Percentiles rank a stretch among this genome's conserved stretches.
Evolutionary conservation across 2,797 vertebrate species (phyloP).

Genomic region (Ciconia nigra): DNA sequence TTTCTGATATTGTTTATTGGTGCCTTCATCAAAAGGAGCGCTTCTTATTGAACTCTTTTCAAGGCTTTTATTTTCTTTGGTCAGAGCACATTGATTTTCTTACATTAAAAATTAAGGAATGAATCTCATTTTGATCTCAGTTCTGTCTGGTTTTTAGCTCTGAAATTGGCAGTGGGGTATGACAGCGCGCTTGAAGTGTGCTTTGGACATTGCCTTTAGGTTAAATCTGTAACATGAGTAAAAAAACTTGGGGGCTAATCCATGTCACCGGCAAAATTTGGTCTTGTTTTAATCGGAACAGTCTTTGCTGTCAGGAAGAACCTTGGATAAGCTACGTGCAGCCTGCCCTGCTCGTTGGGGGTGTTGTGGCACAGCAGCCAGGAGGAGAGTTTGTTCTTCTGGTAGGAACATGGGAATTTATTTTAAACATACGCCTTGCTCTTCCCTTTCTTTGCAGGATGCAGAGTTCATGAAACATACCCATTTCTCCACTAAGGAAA

Average conservation of each 20-base stretch:
- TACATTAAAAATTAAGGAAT: neutral
- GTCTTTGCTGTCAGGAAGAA: neutral
- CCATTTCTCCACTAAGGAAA: neutral
- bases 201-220: neutral
- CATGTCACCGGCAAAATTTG: neutral
- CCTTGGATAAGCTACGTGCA: rapidly evolving
- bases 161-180: neutral
- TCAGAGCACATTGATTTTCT: neutral
- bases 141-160: neutral
- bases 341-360: neutral
- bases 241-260: neutral
- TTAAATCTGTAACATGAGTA: neutral
- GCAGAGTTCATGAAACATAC: neutral
- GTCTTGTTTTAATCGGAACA: neutral
- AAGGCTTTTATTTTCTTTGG: neutral
- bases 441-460: neutral
- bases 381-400: neutral
- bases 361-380: neutral
- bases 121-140: neutral
- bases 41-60: neutral
- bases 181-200: rapidly evolving
- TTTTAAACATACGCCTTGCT: neutral
- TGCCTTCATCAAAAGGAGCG: neutral
- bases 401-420: neutral
- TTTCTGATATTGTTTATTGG: neutral